phyloP scores from a whole-genome alignment of 2,113 vertebrate genomes.

The Oncorhynchus gorbuscha region DNA sequence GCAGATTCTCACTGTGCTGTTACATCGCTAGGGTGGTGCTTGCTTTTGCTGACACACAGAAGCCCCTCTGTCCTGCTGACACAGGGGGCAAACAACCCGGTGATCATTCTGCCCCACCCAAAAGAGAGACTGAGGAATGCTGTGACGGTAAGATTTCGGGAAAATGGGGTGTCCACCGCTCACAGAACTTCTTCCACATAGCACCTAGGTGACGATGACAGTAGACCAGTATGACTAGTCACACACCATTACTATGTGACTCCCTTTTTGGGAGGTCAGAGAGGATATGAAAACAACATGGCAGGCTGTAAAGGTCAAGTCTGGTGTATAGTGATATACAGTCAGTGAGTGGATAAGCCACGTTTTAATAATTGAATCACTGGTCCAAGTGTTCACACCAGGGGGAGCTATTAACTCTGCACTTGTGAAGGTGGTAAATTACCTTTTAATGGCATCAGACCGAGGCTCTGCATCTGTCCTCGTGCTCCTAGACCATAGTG shows the following conservation, averaged over 20 bases:
- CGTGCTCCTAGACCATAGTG: too few relatives aligned
- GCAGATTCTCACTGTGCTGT: constrained; percentile 42
- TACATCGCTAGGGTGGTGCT: constrained; percentile 30
- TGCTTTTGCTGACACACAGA: constrained; percentile 17
- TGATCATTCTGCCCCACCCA: constrained; percentile 8
- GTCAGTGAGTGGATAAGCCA: too few relatives aligned
- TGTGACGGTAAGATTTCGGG: constrained; percentile 45
- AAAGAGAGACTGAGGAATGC: constrained; percentile 46
- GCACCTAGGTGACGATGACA: constrained; percentile 28
- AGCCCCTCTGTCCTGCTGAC: constrained; percentile 19
- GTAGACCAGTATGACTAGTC: neutral
- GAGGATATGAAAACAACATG: too few relatives aligned
- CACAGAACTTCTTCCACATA: neutral
- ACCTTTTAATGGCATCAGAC: too few relatives aligned
- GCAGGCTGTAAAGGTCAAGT: too few relatives aligned
- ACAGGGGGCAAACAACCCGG: constrained; percentile 8
- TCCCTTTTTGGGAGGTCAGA: too few relatives aligned
- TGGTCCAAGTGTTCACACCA: too few relatives aligned
- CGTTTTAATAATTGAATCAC: too few relatives aligned
- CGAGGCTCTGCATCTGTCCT: too few relatives aligned
- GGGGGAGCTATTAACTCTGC: too few relatives aligned
- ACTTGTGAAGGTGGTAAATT: too few relatives aligned
- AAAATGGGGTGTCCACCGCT: constrained; percentile 30
- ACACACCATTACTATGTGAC: neutral
- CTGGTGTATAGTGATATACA: too few relatives aligned